These are phyloP conservation scores for Phylloscopus whistleri DNA, from an alignment of 2,113 vertebrate species.

Conservation along the genomic window DNA sequence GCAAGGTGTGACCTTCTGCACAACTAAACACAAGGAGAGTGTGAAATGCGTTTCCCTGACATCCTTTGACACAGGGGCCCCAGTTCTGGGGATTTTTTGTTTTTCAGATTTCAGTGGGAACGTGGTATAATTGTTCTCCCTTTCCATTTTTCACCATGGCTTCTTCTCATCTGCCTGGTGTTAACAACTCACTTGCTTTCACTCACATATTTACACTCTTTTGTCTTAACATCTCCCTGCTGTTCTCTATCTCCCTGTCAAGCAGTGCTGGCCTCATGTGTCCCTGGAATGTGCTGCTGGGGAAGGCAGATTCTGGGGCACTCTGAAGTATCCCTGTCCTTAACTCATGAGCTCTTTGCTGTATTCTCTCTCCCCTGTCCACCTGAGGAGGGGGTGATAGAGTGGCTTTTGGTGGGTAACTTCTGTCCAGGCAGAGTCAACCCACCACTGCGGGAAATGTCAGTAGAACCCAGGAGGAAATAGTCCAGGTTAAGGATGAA, in stretches of 20 bases:
- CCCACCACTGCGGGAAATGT: neutral
- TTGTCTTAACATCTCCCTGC: neutral
- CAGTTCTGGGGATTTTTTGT: neutral
- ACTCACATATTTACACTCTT: neutral
- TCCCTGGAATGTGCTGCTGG: fast-evolving
- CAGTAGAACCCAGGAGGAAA: neutral
- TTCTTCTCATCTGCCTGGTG: neutral
- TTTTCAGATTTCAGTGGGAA: neutral
- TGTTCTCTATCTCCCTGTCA: neutral
- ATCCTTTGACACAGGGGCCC: neutral
- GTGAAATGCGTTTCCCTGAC: neutral
- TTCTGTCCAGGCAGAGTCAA: neutral
- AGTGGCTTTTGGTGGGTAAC: neutral
- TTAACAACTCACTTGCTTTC: neutral
- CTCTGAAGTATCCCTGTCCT: neutral
- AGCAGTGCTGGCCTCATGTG: fast-evolving
- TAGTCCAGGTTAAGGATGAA: neutral
- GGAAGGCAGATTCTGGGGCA: neutral
- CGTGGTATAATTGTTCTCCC: neutral
- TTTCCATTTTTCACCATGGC: neutral
- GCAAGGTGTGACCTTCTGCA: neutral
- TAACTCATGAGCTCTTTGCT: neutral
- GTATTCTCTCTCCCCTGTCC: neutral
- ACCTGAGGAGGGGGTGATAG: neutral
- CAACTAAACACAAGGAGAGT: neutral